Base-by-base conservation (phyloP, 2,797 vertebrate species). In the Halcyon leucocephala region DNA sequence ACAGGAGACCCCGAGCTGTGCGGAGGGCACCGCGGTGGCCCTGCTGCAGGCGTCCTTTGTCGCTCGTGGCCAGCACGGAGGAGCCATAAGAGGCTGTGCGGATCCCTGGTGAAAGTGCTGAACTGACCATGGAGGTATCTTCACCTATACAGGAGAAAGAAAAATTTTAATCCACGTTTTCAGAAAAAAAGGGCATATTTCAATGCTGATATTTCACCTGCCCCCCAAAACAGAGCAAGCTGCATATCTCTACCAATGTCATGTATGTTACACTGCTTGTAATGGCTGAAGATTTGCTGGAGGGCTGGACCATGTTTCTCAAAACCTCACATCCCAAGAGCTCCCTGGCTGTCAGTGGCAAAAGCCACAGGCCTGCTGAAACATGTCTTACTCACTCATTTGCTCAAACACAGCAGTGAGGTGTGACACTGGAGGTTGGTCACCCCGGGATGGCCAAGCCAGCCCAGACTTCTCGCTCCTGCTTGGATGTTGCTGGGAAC, bases 11-110 rank as follows among this genome's bases (percentile, higher is more conserved):
- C n/a, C 16, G 8, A 3, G 57, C 49, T 2, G 2, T 29, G 48
- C 5, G 37, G 55, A 52, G 22, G 9, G 21, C 42, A 17, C n/a
- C 5, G 14, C 54, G 24, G 37, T 7, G 41, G 48, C 6, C 55
- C 41, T 8, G 72, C 52, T 41, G 25, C 4, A 1, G 29, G 3
- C 0, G 1, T 6, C 67, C 60, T 39, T 12, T 8, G 58, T 12
- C 85, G 44, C 54, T 4, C 0, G 5, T 58, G 76, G 39, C 60
- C 58, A 37, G 52, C 17, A 41, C 2, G 1, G 22, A 19, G 25
- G 52, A 44, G 54, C 1, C 0, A 7, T 7, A 14, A 5, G n/a
- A 4, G 49, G 9, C 4, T 1, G 5, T 2, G 4, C 10, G 18
- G 29, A 51, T 24, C 24, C 39, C 54, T 26, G 22, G 5, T 3